phyloP scores from a whole-genome alignment of 2,113 vertebrate species.

The Serinus canaria region DNA sequence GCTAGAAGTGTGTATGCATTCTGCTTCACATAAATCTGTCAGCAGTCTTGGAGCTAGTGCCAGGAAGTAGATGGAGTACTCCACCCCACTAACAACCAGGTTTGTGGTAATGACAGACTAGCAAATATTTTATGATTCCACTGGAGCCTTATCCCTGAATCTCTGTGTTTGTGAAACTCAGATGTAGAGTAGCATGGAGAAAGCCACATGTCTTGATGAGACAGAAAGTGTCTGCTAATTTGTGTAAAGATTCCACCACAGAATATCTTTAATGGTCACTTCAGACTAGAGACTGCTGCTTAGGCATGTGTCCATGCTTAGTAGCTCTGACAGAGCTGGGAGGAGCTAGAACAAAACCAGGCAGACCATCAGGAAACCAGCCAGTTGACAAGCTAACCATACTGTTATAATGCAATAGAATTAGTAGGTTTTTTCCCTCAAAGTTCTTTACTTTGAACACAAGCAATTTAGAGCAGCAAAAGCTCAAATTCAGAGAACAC shows the following conservation, averaged over 20 bases:
- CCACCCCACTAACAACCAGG: slow-evolving; percentile 51
- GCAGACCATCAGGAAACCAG: not conserved
- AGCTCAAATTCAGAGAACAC: not conserved
- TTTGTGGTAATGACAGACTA: slow-evolving; percentile 33
- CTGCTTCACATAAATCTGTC: slow-evolving; percentile 12
- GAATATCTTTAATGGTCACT: not conserved
- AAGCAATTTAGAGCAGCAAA: not conserved
- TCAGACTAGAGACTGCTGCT: not conserved
- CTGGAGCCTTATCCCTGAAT: slow-evolving; percentile 1
- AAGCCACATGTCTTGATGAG: not conserved
- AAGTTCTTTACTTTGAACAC: not conserved
- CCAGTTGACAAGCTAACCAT: not conserved
- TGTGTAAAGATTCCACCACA: not conserved
- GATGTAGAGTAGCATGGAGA: not conserved
- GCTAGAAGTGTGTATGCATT: not conserved
- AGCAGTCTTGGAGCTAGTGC: not conserved
- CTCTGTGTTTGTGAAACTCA: not conserved
- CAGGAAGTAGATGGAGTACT: slow-evolving; percentile 7
- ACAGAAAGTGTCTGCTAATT: not conserved
- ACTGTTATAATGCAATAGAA: not conserved
- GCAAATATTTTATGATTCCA: slow-evolving; percentile 8
- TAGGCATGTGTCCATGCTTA: not conserved
- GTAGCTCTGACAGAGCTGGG: not conserved
- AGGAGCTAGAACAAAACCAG: not conserved
- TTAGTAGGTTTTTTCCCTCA: not conserved